Evolutionary conservation across 2,888 invertebrate species (phyloP).

Genomic region (Ophion ventricosus): DNA sequence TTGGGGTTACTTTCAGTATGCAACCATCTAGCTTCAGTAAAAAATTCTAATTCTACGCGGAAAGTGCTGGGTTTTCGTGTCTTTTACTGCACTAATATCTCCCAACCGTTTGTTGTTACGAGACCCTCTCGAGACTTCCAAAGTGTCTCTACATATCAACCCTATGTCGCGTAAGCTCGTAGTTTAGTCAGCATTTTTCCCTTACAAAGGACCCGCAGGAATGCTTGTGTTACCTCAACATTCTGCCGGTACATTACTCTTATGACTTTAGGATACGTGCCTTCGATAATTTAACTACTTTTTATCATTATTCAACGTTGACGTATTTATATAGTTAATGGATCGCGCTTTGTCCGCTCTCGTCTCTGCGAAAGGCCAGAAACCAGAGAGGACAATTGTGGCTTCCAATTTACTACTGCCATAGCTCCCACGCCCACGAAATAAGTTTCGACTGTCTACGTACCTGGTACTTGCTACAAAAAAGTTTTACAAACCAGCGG

Average conservation of each 20-base stretch:
- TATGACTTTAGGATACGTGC: background rate
- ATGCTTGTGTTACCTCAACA: background rate
- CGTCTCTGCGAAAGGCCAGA: background rate
- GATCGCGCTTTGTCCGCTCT: background rate
- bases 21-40: too few species aligned
- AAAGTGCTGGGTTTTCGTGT: too few species aligned
- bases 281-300: background rate
- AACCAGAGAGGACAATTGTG: constrained; percentile 2
- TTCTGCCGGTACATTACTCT: background rate
- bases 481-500: constrained; percentile 25
- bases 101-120: background rate
- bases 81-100: too few species aligned
- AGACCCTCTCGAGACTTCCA: background rate
- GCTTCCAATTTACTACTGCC: constrained; percentile 13
- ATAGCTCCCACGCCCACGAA: background rate
- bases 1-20: too few species aligned
- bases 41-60: too few species aligned
- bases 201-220: background rate
- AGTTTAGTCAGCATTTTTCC: background rate
- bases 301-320: background rate
- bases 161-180: background rate
- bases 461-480: constrained; percentile 6
- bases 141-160: background rate
- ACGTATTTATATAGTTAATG: background rate
- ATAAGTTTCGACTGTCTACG: constrained; percentile 3